Evolutionary conservation across 2,888 invertebrate species (phyloP).

Genomic region (Oligia fasciuncula): DNA sequence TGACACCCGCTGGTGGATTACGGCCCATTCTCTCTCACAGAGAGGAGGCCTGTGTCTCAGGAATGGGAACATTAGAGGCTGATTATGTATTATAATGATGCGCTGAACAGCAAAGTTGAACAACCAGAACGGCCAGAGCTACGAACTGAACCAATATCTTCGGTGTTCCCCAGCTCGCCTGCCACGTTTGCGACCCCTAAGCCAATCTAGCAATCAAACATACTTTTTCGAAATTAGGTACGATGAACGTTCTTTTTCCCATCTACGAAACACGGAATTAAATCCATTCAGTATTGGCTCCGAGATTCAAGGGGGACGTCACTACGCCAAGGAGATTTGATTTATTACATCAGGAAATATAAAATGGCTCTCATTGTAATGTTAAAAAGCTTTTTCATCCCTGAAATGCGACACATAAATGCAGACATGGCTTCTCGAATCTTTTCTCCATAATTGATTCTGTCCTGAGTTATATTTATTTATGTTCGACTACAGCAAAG

Average conservation of each 20-base stretch:
- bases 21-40: too few species aligned
- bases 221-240: constrained; percentile 44
- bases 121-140: not conserved
- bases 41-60: too few species aligned
- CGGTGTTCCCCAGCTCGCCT: not conserved
- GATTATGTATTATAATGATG: too few species aligned
- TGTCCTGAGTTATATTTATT: constrained; percentile 63
- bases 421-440: constrained; percentile 70
- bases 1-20: too few species aligned
- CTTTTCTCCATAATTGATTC: constrained; percentile 71
- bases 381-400: constrained; percentile 71
- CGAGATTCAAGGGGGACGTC: constrained; percentile 66
- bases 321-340: constrained; percentile 72
- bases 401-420: constrained; percentile 70
- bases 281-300: constrained; percentile 67
- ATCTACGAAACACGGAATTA: constrained; percentile 63
- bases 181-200: not conserved
- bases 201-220: constrained; percentile 40
- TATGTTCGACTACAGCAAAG: constrained; percentile 55
- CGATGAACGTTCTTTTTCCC: constrained; percentile 56
- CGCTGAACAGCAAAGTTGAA: not conserved
- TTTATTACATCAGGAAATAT: constrained; percentile 75
- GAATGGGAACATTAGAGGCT: too few species aligned
- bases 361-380: constrained; percentile 69
- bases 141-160: not conserved